Base-by-base conservation (phyloP, 64 coral and sea anemone species). In the Catalaphyllia jardinei region DNA sequence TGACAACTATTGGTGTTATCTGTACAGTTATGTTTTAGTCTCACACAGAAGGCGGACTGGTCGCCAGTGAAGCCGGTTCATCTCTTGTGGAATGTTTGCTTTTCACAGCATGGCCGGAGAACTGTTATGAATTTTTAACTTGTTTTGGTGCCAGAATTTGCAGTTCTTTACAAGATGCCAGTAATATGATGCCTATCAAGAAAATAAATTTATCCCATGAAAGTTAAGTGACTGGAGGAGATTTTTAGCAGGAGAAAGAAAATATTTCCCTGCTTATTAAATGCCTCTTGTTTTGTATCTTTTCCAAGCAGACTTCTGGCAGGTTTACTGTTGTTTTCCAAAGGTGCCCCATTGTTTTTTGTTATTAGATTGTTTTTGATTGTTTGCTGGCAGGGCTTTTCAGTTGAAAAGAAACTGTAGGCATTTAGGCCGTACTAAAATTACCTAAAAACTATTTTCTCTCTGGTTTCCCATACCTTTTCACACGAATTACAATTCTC, bases 141-240 rank as follows among this genome's bases (percentile, higher is more conserved):
- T n/a, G 65, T 69, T 69, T 69, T 69, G 65, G 65, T 69, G 24
- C 65, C 20, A 69, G 65, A 69, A 69, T 69, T n/a, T 69, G 27
- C n/a, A 4, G 10, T 69, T 24, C 25, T 69, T 69, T 69, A n/a
- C 22, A 24, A n/a, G n/a, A 69, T 11, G 4, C 25, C 10, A 69
- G n/a, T n/a, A 69, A 27, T 22, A 8, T 69, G 10, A 10, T n/a
- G 29, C 22, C 5, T 27, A 1, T 11, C n/a, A 69, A n/a, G 65
- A 20, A 69, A 69, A 69, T 5, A 69, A 24, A 24, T 69, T 69
- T 20, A 11, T 25, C 10, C 8, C 65, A 69, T 25, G 65, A 69
- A 69, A 25, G 22, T 69, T 24, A 27, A 27, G 65, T 1, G n/a
- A 25, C 22, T 12, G 29, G 22, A 8, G n/a, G 65, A 57, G 22